Evolutionary conservation across 2,797 vertebrate genomes (phyloP).

Genomic region (Eutrigla gurnardus): DNA sequence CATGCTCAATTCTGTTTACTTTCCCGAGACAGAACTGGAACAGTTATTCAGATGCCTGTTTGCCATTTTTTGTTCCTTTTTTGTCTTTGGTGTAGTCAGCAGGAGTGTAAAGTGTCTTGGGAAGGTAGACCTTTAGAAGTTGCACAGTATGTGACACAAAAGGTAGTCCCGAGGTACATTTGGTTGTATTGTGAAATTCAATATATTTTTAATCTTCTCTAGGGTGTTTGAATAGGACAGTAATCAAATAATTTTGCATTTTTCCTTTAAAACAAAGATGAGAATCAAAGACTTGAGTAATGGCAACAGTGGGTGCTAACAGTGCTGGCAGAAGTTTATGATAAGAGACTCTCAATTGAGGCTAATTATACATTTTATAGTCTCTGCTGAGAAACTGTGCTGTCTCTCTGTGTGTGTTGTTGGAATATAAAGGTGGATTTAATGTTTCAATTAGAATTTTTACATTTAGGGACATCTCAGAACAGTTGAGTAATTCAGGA

Average conservation of each 20-base stretch:
- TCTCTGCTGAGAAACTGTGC: slow-evolving; percentile 22
- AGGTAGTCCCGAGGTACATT: neutral
- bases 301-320: neutral
- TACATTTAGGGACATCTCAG: neutral
- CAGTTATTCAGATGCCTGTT: neutral
- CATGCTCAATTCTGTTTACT: neutral
- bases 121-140: neutral
- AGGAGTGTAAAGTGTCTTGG: neutral
- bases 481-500: neutral
- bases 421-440: slow-evolving; percentile 37
- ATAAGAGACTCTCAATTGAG: slow-evolving; percentile 40
- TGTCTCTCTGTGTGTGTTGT: slow-evolving; percentile 12
- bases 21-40: neutral
- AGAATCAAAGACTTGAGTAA: slow-evolving; percentile 13
- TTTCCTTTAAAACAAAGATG: neutral
- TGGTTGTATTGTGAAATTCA: slow-evolving; percentile 11
- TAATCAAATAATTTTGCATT: slow-evolving; percentile 4
- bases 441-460: slow-evolving; percentile 39
- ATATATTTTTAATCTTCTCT: slow-evolving; percentile 7
- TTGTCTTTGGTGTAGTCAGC: neutral
- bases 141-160: neutral
- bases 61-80: neutral
- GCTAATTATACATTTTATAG: slow-evolving; percentile 54
- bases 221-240: neutral
- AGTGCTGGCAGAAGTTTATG: slow-evolving; percentile 9